Base-by-base conservation (phyloP, 2,888 invertebrate genomes). In the Seira sanloemensis region DNA sequence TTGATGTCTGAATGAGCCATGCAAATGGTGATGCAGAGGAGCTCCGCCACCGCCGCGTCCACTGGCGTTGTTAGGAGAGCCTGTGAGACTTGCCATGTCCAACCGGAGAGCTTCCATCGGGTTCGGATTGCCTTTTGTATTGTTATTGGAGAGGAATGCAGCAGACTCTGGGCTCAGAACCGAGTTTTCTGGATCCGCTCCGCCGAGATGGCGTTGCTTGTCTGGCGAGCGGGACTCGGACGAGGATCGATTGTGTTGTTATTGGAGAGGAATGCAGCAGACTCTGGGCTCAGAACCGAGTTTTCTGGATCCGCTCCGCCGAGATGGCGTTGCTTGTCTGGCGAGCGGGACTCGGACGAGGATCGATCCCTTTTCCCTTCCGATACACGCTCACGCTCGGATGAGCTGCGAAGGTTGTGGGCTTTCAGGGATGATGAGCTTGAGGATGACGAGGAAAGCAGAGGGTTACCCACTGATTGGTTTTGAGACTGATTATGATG, bases 361-460 rank as follows among this genome's bases (percentile, higher is more conserved):
- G 37, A 37, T 24, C 77, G 37, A 19, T 73, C 86, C 68, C 84
- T 77, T 66, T 87, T 86, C 50, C 86, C 85, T 37, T 37, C 12
- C 37, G 7, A 5, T 37, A 9, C 37, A 37, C 37, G 37, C 37
- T 37, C 37, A 1, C 83, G 77, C 9, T 86, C 84, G 9, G 88
- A 84, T 12, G 37, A 37, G 37, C 37, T 37, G 5, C 37, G 37
- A 5, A 37, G 37, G 82, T 88, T 88, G 86, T 89, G 85, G 90
- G 91, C 76, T 87, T 90, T 81, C 90, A 90, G 90, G 91, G 91
- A 62, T 90, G 90, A 73, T 90, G 19, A 91, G 90, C 25, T 91
- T 83, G 83, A 80, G 71, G 91, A 91, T 0, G 92, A 90, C 12
- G 37, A 37, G 12, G 37, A 90, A 91, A 91, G 67, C 71, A 77